Conservation (phyloP, 2,888 invertebrate species). For the Camptogramma bilineatum region DNA sequence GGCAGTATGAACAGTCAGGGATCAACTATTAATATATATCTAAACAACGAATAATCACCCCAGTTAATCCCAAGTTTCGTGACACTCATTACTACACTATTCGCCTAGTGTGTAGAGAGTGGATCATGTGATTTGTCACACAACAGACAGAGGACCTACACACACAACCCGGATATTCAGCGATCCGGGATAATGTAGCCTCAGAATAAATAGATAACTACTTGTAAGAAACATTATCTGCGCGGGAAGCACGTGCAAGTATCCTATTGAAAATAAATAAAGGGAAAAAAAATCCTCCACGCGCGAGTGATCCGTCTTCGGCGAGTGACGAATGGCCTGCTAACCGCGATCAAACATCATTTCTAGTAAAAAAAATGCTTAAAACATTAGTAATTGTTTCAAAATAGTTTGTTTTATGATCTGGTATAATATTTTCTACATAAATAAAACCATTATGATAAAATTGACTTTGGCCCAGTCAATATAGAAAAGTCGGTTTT, state of each 20-base stretch:
- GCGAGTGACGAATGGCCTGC: slow-evolving; percentile 59
- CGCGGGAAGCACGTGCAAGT: slow-evolving; percentile 20
- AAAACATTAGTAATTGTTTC: not conserved
- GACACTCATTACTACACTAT: too few species aligned
- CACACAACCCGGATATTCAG: not conserved
- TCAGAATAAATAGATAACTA: slow-evolving; percentile 3
- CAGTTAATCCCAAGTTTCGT: too few species aligned
- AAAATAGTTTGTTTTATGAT: not conserved
- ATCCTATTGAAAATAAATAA: slow-evolving; percentile 40
- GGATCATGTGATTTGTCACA: not conserved
- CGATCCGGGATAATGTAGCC: not conserved
- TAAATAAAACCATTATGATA: too few species aligned
- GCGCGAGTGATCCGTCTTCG: slow-evolving; percentile 56
- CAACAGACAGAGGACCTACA: not conserved
- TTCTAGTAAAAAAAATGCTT: not conserved
- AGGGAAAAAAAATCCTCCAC: slow-evolving; percentile 41
- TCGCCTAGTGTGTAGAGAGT: too few species aligned
- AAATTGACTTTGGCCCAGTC: too few species aligned
- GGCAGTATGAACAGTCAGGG: too few species aligned
- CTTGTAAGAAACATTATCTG: slow-evolving; percentile 27
- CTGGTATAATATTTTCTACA: not conserved
- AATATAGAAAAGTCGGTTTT: not conserved
- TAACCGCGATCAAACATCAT: not conserved
- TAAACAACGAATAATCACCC: too few species aligned
- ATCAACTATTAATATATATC: too few species aligned